Conservation (phyloP, 2,888 invertebrate genomes). For the Cephus rjabovi region DNA sequence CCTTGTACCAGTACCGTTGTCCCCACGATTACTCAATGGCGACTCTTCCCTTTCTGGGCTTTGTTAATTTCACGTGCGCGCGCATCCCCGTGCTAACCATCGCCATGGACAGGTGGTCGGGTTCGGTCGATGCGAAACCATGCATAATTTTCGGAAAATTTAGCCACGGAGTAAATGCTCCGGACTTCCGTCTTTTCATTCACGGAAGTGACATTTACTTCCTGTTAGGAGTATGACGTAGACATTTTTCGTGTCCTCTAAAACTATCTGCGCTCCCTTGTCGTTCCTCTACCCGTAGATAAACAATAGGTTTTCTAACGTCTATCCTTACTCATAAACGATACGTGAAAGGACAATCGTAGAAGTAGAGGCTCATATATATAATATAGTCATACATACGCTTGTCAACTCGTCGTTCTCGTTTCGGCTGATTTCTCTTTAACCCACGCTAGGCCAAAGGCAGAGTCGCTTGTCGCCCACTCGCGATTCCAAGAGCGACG, state of each 20-base stretch:
- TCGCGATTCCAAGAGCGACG: neutral
- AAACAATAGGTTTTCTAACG: neutral
- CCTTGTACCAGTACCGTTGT: neutral
- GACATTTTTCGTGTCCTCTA: neutral
- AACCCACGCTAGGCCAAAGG: conserved; percentile 36
- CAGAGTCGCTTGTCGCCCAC: neutral
- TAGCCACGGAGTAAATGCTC: neutral
- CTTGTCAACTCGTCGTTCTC: conserved; percentile 27
- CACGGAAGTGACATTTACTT: neutral
- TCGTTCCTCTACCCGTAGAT: neutral
- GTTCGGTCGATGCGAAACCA: neutral
- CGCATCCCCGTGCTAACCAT: neutral
- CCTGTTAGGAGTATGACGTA: neutral
- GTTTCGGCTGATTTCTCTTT: conserved; percentile 49
- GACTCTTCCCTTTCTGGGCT: neutral
- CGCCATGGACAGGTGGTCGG: neutral
- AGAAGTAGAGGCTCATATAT: neutral
- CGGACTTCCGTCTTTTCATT: neutral
- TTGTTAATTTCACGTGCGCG: neutral
- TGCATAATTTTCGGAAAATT: neutral
- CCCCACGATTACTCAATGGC: neutral
- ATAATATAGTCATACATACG: neutral
- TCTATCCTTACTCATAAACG: neutral
- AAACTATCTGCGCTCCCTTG: neutral
- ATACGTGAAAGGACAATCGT: neutral